These are phyloP conservation scores for Idaea aversata DNA, from an alignment of 2,888 invertebrate genomes.

Conservation along the genomic window DNA sequence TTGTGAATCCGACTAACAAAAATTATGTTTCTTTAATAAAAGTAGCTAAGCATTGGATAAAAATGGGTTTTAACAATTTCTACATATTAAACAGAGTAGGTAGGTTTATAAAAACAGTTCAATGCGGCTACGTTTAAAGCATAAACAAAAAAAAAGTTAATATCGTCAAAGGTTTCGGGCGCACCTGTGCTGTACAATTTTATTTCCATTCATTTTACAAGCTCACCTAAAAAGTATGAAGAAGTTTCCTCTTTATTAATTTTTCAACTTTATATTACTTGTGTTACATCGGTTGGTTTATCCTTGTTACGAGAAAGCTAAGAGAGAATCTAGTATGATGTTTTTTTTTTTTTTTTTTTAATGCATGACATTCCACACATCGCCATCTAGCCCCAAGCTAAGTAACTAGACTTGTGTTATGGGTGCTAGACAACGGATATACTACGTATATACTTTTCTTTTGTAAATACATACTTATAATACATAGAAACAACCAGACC, in stretches of 20 bases:
- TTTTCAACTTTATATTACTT: slow-evolving; percentile 80
- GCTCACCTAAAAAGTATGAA: slow-evolving; percentile 75
- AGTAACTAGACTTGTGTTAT: no score
- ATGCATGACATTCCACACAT: neutral
- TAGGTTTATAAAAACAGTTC: slow-evolving; percentile 32
- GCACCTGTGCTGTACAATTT: slow-evolving; percentile 78
- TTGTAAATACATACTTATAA: no score
- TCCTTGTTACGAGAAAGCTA: slow-evolving; percentile 48
- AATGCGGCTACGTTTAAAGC: slow-evolving; percentile 50
- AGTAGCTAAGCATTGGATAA: no score
- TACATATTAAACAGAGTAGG: slow-evolving; percentile 9
- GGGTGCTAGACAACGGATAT: no score
- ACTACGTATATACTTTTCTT: no score
- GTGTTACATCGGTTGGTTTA: slow-evolving; percentile 66
- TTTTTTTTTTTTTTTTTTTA: slow-evolving; percentile 14
- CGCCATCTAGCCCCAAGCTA: neutral
- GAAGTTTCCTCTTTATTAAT: slow-evolving; percentile 80
- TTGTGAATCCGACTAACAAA: no score
- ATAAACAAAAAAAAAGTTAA: slow-evolving; percentile 72
- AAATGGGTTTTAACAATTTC: neutral
- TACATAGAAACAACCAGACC: no score
- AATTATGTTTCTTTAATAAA: no score
- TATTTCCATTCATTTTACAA: slow-evolving; percentile 80
- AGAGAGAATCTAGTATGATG: slow-evolving; percentile 26
- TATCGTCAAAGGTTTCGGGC: slow-evolving; percentile 76